phyloP scores from a whole-genome alignment of 2,888 invertebrate species.

The Heliothis peltigera region DNA sequence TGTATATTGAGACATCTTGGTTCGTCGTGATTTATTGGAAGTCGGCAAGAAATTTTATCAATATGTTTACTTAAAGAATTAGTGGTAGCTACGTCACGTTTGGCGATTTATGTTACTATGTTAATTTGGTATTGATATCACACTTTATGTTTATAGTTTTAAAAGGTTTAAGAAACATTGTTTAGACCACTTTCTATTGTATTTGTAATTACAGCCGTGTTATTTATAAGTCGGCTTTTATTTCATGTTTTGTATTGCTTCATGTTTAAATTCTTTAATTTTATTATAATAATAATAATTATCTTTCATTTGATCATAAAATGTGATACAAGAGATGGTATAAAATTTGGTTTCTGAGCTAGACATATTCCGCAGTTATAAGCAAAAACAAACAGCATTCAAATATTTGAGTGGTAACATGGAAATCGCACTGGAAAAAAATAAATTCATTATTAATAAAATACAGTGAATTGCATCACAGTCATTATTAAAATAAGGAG shows the following conservation, averaged over 20 bases:
- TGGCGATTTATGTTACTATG: slow-evolving; percentile 81
- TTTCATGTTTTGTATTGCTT: slow-evolving; percentile 27
- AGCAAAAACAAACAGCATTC: no score
- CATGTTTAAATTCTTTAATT: background rate
- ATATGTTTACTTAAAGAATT: slow-evolving; percentile 89
- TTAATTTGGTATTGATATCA: slow-evolving; percentile 80
- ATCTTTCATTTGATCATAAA: no score
- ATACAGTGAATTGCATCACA: no score
- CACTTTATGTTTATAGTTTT: slow-evolving; percentile 68
- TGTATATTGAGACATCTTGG: slow-evolving; percentile 86
- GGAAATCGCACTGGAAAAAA: no score
- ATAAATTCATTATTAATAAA: no score
- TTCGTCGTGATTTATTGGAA: slow-evolving; percentile 83
- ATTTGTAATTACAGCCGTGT: slow-evolving; percentile 39
- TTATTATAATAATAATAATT: background rate
- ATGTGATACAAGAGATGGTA: no score
- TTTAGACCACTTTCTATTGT: slow-evolving; percentile 50
- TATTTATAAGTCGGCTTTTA: slow-evolving; percentile 37
- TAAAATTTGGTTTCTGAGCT: no score
- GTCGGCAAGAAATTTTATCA: slow-evolving; percentile 84
- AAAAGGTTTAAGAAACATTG: slow-evolving; percentile 52
- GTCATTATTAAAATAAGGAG: no score
- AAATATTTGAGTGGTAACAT: no score
- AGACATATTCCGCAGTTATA: no score
- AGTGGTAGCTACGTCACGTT: slow-evolving; percentile 80